Percentiles rank a stretch among this genome's conserved stretches.
phyloP scores from a whole-genome alignment of 2,113 vertebrate species.

The Callospermophilus lateralis region DNA sequence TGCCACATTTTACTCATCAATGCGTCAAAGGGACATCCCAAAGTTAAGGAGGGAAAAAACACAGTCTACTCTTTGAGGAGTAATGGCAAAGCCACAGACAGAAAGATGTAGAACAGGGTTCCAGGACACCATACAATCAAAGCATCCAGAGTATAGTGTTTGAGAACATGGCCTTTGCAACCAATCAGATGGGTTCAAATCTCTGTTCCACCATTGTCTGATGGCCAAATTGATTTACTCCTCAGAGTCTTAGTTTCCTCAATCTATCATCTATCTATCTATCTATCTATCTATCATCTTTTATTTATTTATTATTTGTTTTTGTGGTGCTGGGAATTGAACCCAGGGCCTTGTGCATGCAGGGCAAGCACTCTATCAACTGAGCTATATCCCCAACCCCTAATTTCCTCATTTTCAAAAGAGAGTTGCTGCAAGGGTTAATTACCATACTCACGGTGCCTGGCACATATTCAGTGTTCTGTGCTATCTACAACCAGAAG shows the following conservation, averaged over 20 bases:
- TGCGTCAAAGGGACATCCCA: neutral
- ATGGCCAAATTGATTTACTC: neutral
- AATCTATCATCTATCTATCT: neutral
- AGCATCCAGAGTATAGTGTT: neutral
- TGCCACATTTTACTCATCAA: neutral
- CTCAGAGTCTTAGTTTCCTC: neutral
- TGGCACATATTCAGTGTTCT: neutral
- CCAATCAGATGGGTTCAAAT: neutral
- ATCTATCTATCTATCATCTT: too few species aligned
- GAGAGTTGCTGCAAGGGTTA: neutral
- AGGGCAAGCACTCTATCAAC: too few species aligned
- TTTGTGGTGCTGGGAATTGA: too few species aligned
- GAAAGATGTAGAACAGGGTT: fast-evolving
- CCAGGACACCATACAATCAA: neutral
- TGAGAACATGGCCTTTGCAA: neutral
- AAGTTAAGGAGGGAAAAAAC: neutral
- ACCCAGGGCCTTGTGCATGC: too few species aligned
- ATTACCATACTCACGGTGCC: neutral
- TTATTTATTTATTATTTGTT: too few species aligned
- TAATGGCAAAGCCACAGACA: neutral
- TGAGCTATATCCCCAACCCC: too few species aligned
- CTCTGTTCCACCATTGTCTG: neutral
- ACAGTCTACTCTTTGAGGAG: neutral
- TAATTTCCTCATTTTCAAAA: neutral
- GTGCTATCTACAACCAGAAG: neutral